Evolutionary conservation across 2,888 invertebrate genomes (phyloP).

Genomic region (Heteromurus nitidus): DNA sequence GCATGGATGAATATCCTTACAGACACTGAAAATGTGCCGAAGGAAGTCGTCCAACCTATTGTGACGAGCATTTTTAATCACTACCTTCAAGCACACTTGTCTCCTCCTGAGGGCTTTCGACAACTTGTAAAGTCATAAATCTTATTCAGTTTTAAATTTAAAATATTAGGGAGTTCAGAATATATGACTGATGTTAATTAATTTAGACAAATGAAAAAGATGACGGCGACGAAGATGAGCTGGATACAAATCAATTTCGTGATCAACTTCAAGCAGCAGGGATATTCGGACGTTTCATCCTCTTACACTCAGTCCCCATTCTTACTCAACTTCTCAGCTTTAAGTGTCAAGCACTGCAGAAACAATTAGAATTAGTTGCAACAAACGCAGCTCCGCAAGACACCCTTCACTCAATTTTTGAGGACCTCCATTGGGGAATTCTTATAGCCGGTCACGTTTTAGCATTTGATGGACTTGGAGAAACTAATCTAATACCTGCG

Average conservation of each 20-base stretch:
- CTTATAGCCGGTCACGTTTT: constrained; percentile 82
- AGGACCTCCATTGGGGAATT: constrained; percentile 93
- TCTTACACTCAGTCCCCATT: constrained; percentile 81
- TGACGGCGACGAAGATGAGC: constrained; percentile 81
- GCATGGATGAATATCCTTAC: constrained; percentile 81
- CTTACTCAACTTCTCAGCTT: constrained; percentile 80
- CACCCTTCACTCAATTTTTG: constrained; percentile 83
- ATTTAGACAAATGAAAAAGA: too few species aligned
- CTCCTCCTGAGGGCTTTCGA: constrained; percentile 86
- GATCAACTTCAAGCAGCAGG: constrained; percentile 87
- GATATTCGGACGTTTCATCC: constrained; percentile 78
- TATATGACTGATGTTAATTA: too few species aligned
- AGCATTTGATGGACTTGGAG: constrained; percentile 82
- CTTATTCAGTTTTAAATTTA: too few species aligned
- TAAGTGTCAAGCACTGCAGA: constrained; percentile 70
- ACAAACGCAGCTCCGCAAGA: constrained; percentile 57
- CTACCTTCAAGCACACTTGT: constrained; percentile 87
- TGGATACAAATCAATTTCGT: constrained; percentile 81
- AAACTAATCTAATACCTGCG: constrained; percentile 81
- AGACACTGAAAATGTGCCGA: constrained; percentile 76
- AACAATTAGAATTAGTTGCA: constrained; percentile 68
- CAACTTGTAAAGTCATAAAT: constrained; percentile 78
- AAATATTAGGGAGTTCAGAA: too few species aligned
- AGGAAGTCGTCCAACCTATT: constrained; percentile 76
- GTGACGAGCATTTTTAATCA: constrained; percentile 75